Evolutionary conservation across 1,140 invertebrate genomes (phyloP).

Genomic region (Eurosta solidaginis): DNA sequence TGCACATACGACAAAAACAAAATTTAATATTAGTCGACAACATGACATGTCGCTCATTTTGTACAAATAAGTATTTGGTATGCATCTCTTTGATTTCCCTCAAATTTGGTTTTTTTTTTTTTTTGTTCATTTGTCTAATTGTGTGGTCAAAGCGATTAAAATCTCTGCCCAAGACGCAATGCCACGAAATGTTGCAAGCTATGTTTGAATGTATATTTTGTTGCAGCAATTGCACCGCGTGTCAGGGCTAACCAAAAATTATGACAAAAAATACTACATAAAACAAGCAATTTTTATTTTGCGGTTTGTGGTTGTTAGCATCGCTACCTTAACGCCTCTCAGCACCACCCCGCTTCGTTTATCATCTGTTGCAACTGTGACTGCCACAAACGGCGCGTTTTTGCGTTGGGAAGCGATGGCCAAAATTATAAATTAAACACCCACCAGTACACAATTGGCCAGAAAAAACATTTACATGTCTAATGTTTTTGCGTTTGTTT

Average conservation of each 20-base stretch:
- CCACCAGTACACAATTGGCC: slow-evolving; percentile 17
- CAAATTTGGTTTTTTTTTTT: background rate
- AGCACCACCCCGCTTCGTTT: no score
- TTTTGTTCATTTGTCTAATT: background rate
- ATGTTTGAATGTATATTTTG: background rate
- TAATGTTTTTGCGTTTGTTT: background rate
- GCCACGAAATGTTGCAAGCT: background rate
- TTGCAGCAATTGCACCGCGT: slow-evolving; percentile 19
- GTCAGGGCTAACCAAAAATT: slow-evolving; percentile 22
- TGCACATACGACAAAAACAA: no score
- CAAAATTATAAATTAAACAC: slow-evolving; percentile 25
- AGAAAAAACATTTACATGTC: slow-evolving; percentile 8
- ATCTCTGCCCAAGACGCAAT: slow-evolving; percentile 19
- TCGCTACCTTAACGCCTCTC: background rate
- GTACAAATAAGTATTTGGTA: background rate
- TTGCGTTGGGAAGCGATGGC: background rate
- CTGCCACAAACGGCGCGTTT: background rate
- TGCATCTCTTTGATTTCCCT: no score
- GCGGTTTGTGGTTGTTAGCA: background rate
- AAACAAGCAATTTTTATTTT: background rate
- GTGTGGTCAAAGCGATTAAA: slow-evolving; percentile 22
- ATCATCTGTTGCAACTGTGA: background rate
- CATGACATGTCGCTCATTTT: slow-evolving; percentile 25
- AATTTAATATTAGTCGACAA: background rate
- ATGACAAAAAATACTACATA: no score